Evolutionary conservation across 1,140 invertebrate genomes (phyloP).

Genomic region (Acyrthosiphon pisum): DNA sequence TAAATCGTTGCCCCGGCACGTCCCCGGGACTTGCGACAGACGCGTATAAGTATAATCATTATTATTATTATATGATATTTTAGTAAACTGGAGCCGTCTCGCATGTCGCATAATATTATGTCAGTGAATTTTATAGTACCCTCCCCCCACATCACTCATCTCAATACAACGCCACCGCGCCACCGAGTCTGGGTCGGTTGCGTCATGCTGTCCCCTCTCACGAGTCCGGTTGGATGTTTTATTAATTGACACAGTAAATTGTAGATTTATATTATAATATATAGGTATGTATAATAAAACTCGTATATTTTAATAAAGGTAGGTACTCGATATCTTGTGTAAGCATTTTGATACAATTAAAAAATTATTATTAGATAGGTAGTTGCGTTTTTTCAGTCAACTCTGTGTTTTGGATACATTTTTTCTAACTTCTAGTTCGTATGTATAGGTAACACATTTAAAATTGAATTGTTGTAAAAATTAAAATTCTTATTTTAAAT

Average conservation of each 20-base stretch:
- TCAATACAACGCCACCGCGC: neutral
- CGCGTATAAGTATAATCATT: neutral
- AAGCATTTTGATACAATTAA: too few species aligned
- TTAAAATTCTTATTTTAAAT: too few species aligned
- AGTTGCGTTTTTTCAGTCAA: too few species aligned
- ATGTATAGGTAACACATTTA: too few species aligned
- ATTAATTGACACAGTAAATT: neutral
- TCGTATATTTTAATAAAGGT: too few species aligned
- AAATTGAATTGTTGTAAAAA: too few species aligned
- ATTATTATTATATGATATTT: neutral
- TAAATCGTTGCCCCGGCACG: slow-evolving; percentile 3
- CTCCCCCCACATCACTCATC: neutral
- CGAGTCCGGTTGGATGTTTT: neutral
- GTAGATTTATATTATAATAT: too few species aligned
- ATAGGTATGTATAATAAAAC: too few species aligned
- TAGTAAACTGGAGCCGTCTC: neutral
- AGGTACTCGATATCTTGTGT: too few species aligned
- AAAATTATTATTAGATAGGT: too few species aligned
- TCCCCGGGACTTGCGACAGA: neutral
- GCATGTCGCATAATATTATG: neutral
- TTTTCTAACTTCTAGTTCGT: too few species aligned
- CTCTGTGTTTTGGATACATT: too few species aligned
- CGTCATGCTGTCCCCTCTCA: neutral
- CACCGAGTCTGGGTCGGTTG: neutral
- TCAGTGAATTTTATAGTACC: neutral